Percentiles rank a stretch among this genome's conserved stretches.
These are phyloP conservation scores for Sepiola atlantica DNA, from an alignment of 2,888 invertebrate species.

Conservation along the genomic window DNA sequence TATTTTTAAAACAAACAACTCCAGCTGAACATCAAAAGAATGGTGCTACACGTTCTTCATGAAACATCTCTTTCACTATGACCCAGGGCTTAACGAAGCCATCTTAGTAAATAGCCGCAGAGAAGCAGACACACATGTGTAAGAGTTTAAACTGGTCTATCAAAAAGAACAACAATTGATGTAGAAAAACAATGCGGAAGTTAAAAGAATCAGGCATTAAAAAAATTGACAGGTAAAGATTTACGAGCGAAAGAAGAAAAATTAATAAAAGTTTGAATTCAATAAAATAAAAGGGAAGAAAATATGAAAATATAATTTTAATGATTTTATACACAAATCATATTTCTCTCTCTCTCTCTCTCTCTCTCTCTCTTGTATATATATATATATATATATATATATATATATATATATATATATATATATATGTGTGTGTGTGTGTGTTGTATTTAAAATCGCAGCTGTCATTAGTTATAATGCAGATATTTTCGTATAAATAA, in stretches of 20 bases:
- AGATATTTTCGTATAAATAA: no score
- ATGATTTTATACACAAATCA: background rate
- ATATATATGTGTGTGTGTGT: no score
- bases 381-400: no score
- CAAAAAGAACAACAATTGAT: background rate
- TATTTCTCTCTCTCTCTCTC: no score
- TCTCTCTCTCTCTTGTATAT: no score
- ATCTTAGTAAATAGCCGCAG: background rate
- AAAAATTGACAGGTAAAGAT: conserved; percentile 6
- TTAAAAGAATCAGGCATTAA: background rate
- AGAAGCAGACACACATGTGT: background rate
- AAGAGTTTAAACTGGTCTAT: background rate
- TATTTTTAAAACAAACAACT: background rate
- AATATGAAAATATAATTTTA: background rate
- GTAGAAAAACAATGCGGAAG: background rate
- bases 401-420: no score
- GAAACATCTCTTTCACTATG: background rate
- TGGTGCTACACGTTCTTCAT: background rate
- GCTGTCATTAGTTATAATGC: no score
- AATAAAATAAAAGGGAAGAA: background rate
- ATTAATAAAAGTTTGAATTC: background rate
- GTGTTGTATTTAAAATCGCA: no score
- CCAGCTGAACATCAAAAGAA: background rate
- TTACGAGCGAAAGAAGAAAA: background rate
- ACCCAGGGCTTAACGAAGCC: background rate